Base-by-base conservation (phyloP, 1,140 invertebrate genomes). In the Drosophila carrolli region DNA sequence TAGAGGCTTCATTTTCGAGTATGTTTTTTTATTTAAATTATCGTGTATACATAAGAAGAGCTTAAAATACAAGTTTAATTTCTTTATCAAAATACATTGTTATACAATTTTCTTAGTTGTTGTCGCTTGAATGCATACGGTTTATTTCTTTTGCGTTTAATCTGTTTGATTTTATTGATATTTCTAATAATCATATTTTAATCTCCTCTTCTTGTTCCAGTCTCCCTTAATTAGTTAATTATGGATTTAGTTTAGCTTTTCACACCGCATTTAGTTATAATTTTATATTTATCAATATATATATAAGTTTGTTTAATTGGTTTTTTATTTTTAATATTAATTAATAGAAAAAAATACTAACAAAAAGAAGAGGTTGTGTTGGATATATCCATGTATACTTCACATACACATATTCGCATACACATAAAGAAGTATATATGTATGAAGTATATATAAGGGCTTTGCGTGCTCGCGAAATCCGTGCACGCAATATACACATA, bases 11-110 rank as follows among this genome's bases (percentile, higher is more conserved):
- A 47, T 10, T 41, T 23, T 48, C n/a, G 9, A 32, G 41, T 54
- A 38, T 59, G 65, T 72, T 47, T 73, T 68, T 68, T 88, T 79
- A 79, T 82, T 88, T 86, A 82, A 83, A 88, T 88, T 86, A 88
- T 76, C 53, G 70, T 86, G 83, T 88, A 86, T 86, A 86, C 81
- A 68, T 86, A 86, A 75, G 70, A 72, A 82, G 66, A 83, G 68
- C 80, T 88, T 84, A 88, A 89, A 89, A 89, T 86, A 86, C 73
- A 88, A 83, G 82, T 81, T 88, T 83, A 53, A 81, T 89, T 88
- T 84, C 77, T 71, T 88, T 88, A 88, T 89, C 84, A 88, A 88
- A 88, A 88, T 88, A 88, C 84, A 88, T 88, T 88, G 84, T 88
- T 88, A 88, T 88, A 88, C 84, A 88, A 83, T 88, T 88, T 88